Evolutionary conservation across 2,797 vertebrate genomes (phyloP).

Genomic region (Rhinella marina): DNA sequence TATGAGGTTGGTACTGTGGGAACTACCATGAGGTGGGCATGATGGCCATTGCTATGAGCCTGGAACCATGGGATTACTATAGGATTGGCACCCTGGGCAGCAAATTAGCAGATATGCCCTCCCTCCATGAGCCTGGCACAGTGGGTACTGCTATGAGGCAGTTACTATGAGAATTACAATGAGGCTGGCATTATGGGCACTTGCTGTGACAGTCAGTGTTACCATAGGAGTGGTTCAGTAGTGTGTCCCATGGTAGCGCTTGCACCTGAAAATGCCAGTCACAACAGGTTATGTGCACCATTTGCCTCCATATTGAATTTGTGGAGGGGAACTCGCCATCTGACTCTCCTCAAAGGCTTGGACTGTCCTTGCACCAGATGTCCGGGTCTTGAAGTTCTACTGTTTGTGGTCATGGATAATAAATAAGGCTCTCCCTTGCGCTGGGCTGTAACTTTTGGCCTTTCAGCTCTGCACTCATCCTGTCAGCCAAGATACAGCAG

Average conservation of each 20-base stretch:
- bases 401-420: not conserved
- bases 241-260: no score
- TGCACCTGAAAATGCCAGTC: no score
- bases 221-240: no score
- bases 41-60: not conserved
- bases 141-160: not conserved
- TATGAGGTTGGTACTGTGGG: not conserved
- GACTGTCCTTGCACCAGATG: not conserved
- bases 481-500: conserved; percentile 13
- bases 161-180: not conserved
- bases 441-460: not conserved
- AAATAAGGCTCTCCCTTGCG: not conserved
- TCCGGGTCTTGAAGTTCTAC: not conserved
- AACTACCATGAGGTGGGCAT: not conserved
- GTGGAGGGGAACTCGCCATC: no score
- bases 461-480: not conserved
- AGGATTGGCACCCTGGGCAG: not conserved
- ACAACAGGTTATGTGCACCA: no score
- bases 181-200: not conserved
- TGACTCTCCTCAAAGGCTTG: not conserved
- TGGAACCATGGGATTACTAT: not conserved
- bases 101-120: no score
- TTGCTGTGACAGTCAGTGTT: no score
- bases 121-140: not conserved
- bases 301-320: no score